Evolutionary conservation across 2,797 vertebrate genomes (phyloP), one percentile per base, ranked within the genome.

Genomic region (Coranthus polyacanthus): DNA sequence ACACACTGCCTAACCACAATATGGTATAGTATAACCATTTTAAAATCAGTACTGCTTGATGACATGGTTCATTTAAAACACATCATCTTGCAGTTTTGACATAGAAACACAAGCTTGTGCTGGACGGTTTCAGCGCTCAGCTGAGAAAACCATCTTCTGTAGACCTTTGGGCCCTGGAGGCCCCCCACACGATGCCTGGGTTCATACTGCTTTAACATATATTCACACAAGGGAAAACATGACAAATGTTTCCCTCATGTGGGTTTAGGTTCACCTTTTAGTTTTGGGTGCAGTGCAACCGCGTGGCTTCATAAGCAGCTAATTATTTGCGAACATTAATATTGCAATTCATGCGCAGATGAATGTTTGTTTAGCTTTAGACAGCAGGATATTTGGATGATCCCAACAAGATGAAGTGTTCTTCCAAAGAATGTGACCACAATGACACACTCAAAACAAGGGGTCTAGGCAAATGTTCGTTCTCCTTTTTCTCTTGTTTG

Each of bases 151-250:
- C 42, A 84, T 70, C 62, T 65, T 78, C 60, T 39, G 20, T 50
- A 58, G 55, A 11, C 67, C 67, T 57, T 17, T 17, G 42, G 63
- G 59, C 60, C 61, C 70, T 47, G 44, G 71, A 70, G 82, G 64
- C n/a, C 68, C 65, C n/a, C 53, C 39, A 79, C 59, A 89, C 87
- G 91, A 89, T 85, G 85, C 68, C n/a, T 18, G 70, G 72, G 75
- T 89, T 90, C 79, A 84, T 81, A 21, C 71, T 32, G 47, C 42
- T 75, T 84, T 64, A 82, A 79, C 57, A 66, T 52, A 71, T 66
- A 82, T 69, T 71, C 70, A 78, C 74, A 79, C 36, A 32, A 38
- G 75, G 73, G 60, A 71, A 79, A 71, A 75, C 24, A 45, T 18
- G 54, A 75, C 73, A 79, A 82, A 81, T 71, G 29, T 32, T 10